Evolutionary conservation across 2,113 vertebrate genomes (phyloP), one percentile per base, ranked within the genome.

Genomic region (Chroicocephalus ridibundus): DNA sequence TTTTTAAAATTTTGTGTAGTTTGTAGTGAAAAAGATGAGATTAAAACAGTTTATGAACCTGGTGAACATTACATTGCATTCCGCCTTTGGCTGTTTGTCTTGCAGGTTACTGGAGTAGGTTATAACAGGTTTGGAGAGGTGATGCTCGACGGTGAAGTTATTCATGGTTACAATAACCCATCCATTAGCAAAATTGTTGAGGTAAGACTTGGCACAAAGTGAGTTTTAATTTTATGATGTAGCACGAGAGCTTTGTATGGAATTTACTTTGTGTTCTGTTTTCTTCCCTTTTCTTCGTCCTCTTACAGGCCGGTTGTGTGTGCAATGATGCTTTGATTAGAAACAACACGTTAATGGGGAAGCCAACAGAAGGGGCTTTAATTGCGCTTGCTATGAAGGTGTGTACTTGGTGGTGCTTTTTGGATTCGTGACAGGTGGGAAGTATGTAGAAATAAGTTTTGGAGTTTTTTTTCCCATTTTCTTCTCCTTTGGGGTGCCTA

Each of bases 311-410:
- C 1, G 99, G 99, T 49, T 99, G 99, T 94, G 98, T 99, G 87
- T 99, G 99, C 92, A 99, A 99, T 74, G 99, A 99, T 98, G 99
- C 99, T 11, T 74, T 99, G 93, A 99, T 99, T 97, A 99, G 98
- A 97, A 99, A 99, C 95, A 98, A 98, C 78, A 98, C 98, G 0
- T 95, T 99, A 75, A 99, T 99, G 98, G 99, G 99, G 32, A 99
- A 98, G 51, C 99, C 99, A 46, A 99, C 99, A 1, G 99, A 99
- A 97, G 99, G 99, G 16, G 99, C 99, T 57, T 98, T 99, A 92
- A 98, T 99, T 40, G 99, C 99, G 12, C 99, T 99, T 66, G 99
- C 99, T 60, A 99, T 99, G 99, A 99, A 99, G 99, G 99, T 99
- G 97, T 7, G 98, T 97, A 21, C 21, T 71, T 93, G 13, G 36